Evolutionary conservation across 2,888 invertebrate species (phyloP).

Genomic region (Oxycera nigricornis): DNA sequence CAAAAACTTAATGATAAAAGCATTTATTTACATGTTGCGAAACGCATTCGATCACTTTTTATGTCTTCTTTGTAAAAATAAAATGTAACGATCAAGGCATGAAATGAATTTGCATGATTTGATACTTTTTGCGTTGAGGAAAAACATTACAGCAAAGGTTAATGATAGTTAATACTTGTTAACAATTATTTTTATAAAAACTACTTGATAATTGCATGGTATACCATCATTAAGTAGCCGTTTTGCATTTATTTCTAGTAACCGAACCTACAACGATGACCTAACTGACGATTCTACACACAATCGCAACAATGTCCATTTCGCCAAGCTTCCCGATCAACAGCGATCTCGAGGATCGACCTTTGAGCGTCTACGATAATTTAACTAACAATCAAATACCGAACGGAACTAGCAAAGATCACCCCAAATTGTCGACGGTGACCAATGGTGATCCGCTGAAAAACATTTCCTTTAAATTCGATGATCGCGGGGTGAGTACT

Average conservation of each 20-base stretch:
- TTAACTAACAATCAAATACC: slow-evolving; percentile 47
- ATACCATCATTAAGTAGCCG: too few species aligned
- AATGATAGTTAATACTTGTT: background rate
- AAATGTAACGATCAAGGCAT: too few species aligned
- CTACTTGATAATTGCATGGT: too few species aligned
- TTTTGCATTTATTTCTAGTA: too few species aligned
- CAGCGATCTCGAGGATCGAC: slow-evolving; percentile 55
- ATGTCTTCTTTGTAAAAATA: too few species aligned
- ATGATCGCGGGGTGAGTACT: slow-evolving; percentile 36
- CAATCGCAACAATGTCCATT: slow-evolving; percentile 21
- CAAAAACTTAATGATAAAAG: too few species aligned
- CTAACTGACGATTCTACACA: slow-evolving; percentile 19
- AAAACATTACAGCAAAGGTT: too few species aligned
- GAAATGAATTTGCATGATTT: too few species aligned
- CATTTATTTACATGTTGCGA: too few species aligned
- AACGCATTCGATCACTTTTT: too few species aligned
- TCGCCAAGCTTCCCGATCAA: slow-evolving; percentile 30
- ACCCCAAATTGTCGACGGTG: slow-evolving; percentile 24
- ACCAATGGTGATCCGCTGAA: slow-evolving; percentile 43
- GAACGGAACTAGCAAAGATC: slow-evolving; percentile 24
- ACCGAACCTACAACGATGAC: slow-evolving; percentile 8
- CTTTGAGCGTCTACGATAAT: slow-evolving; percentile 61
- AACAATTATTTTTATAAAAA: background rate
- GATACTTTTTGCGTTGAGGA: too few species aligned
- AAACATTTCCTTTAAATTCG: slow-evolving; percentile 45